These are phyloP conservation scores for Tragopan temminckii DNA, from an alignment of 2,797 vertebrate genomes.

Conservation along the genomic window DNA sequence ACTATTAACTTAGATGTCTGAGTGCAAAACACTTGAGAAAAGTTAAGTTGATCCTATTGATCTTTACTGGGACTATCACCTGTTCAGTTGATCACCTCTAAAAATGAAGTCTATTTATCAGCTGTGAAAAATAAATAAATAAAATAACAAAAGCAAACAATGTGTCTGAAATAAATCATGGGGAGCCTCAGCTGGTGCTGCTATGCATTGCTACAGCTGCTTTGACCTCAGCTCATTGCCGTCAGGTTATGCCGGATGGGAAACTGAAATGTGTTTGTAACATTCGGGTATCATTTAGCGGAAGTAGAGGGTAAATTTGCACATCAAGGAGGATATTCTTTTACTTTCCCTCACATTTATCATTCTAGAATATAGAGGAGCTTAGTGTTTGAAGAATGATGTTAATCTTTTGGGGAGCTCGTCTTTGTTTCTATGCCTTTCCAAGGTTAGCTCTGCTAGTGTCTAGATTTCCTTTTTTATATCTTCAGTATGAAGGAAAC, in stretches of 20 bases:
- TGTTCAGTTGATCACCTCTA: background rate
- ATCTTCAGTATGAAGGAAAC: background rate
- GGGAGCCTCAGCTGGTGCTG: background rate
- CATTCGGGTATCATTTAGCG: background rate
- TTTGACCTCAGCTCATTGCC: background rate
- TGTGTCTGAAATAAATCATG: background rate
- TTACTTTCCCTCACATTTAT: rapidly evolving
- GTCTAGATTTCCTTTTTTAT: background rate
- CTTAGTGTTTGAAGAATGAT: background rate
- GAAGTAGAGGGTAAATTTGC: background rate
- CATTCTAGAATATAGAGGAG: background rate
- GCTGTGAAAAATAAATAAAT: background rate
- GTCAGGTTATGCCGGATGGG: background rate
- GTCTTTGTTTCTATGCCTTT: background rate
- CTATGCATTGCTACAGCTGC: background rate
- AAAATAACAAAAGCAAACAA: background rate
- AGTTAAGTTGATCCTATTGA: background rate
- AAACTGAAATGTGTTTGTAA: background rate
- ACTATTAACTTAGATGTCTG: background rate
- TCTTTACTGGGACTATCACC: background rate
- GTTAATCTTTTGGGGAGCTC: background rate
- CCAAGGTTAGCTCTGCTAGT: background rate
- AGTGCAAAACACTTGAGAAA: background rate
- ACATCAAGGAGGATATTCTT: background rate
- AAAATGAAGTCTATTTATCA: background rate